Evolutionary conservation across 2,888 invertebrate species (phyloP).

Genomic region (Dastarcus helophoroides): DNA sequence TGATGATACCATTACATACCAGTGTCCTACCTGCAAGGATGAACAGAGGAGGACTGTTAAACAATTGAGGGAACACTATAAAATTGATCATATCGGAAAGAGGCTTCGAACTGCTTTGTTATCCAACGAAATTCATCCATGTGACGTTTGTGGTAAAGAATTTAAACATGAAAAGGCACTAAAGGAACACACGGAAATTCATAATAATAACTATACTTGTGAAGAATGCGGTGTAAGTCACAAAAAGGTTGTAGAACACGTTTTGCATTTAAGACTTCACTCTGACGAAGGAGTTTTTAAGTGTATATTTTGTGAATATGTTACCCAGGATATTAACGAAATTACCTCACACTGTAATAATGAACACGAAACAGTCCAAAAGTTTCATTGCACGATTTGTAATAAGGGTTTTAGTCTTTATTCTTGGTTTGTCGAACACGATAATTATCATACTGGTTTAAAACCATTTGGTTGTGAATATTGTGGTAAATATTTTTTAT

Average conservation of each 20-base stretch:
- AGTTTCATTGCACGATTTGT: slow-evolving; percentile 44
- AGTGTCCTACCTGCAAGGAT: slow-evolving; percentile 27
- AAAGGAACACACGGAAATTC: slow-evolving; percentile 33
- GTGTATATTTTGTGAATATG: slow-evolving; percentile 33
- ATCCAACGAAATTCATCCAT: slow-evolving; percentile 21
- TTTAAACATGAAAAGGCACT: slow-evolving; percentile 27
- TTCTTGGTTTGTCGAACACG: slow-evolving; percentile 46
- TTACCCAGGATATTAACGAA: slow-evolving; percentile 27
- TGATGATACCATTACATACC: slow-evolving; percentile 8
- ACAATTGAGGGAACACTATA: slow-evolving; percentile 25
- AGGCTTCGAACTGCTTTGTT: slow-evolving; percentile 22
- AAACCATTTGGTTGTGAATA: slow-evolving; percentile 43
- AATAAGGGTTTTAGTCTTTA: slow-evolving; percentile 45
- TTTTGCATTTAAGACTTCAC: slow-evolving; percentile 31
- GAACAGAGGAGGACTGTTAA: slow-evolving; percentile 21
- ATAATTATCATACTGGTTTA: slow-evolving; percentile 45
- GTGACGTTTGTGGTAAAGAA: slow-evolving; percentile 32
- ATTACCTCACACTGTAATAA: slow-evolving; percentile 30
- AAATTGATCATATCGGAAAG: slow-evolving; percentile 23
- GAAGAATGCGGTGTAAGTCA: slow-evolving; percentile 31
- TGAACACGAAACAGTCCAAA: slow-evolving; percentile 28
- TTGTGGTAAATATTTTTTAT: slow-evolving; percentile 42
- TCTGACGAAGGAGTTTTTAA: slow-evolving; percentile 27
- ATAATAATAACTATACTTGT: slow-evolving; percentile 33
- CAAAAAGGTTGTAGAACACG: slow-evolving; percentile 32